Percentiles rank a stretch among this genome's conserved stretches.
Conservation (phyloP, 2,113 vertebrate genomes). For the Scopus umbretta region DNA sequence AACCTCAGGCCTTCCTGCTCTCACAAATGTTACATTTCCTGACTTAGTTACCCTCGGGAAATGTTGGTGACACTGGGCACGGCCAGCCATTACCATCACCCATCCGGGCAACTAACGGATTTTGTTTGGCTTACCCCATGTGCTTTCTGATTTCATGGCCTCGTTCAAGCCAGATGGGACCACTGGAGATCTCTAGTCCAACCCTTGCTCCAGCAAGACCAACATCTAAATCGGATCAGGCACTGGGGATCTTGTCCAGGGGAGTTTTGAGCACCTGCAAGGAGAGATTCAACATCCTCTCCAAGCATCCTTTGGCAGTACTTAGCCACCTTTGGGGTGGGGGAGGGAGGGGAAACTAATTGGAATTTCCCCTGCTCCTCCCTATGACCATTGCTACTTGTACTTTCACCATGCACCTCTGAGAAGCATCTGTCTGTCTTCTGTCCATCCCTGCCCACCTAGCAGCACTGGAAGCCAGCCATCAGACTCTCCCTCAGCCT, state of each 20-base stretch:
- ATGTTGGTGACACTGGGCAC: background rate
- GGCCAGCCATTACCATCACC: background rate
- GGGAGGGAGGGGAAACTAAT: background rate
- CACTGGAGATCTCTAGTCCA: background rate
- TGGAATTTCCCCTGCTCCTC: background rate
- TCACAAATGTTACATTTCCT: background rate
- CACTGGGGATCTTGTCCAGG: background rate
- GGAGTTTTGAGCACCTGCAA: background rate
- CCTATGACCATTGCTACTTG: background rate
- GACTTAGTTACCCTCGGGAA: background rate
- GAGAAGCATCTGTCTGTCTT: background rate
- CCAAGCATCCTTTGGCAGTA: background rate
- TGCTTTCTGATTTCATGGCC: background rate
- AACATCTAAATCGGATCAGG: background rate
- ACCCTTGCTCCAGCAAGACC: background rate
- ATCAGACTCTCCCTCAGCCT: background rate
- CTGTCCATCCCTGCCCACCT: background rate
- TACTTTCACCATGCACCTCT: background rate
- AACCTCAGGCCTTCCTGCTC: background rate
- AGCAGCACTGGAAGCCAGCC: background rate
- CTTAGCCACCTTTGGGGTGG: background rate
- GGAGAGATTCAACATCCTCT: background rate
- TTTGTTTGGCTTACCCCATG: background rate
- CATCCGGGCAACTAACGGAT: background rate
- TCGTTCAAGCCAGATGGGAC: background rate